A percentile compares a stretch with the other conserved stretches of the same genome.
These are phyloP conservation scores for Pseudomyrmex dendroicus DNA, from an alignment of 1,140 invertebrate genomes.

Conservation along the genomic window DNA sequence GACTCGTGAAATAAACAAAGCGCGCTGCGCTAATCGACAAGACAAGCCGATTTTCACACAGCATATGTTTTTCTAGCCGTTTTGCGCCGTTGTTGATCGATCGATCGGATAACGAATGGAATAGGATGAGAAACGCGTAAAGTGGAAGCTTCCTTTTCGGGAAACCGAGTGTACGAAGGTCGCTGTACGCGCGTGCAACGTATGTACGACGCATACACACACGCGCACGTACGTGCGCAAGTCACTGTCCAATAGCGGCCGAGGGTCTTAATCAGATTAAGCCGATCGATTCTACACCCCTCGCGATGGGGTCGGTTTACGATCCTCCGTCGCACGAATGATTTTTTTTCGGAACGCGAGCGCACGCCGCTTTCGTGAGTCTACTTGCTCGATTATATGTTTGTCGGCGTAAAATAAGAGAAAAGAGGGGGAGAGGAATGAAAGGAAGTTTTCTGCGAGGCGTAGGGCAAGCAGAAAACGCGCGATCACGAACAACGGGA, in stretches of 20 bases:
- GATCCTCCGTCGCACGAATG: conserved; percentile 48
- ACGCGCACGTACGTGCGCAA: conserved; percentile 22
- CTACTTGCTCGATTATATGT: conserved; percentile 42
- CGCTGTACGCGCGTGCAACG: too few relatives aligned
- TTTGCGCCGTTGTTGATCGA: too few relatives aligned
- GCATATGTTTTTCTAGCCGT: too few relatives aligned
- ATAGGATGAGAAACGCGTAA: too few relatives aligned
- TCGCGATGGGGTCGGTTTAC: conserved; percentile 43
- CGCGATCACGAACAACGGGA: neutral
- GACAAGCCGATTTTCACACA: too few relatives aligned
- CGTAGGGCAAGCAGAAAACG: neutral
- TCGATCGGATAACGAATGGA: too few relatives aligned
- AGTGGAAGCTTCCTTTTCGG: too few relatives aligned
- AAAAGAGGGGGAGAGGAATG: neutral
- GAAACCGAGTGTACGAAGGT: too few relatives aligned
- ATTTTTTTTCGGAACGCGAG: conserved; percentile 18
- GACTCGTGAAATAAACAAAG: too few relatives aligned
- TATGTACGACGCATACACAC: neutral
- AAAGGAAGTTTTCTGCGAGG: neutral
- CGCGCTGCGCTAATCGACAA: too few relatives aligned
- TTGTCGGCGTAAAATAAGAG: conserved; percentile 21
- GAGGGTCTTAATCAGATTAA: conserved; percentile 76
- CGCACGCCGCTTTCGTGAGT: conserved; percentile 24
- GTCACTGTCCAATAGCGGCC: conserved; percentile 53
- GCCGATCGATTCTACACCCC: conserved; percentile 71